Conservation (phyloP, 2,797 vertebrate genomes). For the Crocodylus rhombifer region DNA sequence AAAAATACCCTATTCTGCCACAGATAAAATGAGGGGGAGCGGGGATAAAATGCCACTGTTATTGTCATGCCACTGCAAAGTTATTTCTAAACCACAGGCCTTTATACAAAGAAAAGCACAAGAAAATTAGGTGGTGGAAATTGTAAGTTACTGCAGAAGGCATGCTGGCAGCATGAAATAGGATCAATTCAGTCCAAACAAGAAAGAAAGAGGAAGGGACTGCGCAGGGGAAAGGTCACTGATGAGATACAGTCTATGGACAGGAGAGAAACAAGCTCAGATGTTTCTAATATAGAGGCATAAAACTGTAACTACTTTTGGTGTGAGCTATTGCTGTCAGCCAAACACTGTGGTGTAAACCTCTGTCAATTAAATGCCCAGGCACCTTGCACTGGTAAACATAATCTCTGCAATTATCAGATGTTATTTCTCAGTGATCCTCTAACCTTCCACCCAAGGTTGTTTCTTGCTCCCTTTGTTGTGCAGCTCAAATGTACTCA, state of each 20-base stretch:
- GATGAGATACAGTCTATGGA: background rate
- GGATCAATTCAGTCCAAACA: slow-evolving; percentile 19
- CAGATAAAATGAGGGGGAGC: too few species aligned
- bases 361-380: background rate
- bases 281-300: background rate
- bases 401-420: background rate
- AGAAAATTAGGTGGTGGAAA: background rate
- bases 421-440: background rate
- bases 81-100: background rate
- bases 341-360: background rate
- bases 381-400: background rate
- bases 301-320: background rate
- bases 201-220: background rate
- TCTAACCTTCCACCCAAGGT: background rate
- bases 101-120: background rate
- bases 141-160: background rate
- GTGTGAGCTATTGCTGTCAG: background rate
- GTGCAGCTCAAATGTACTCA: background rate
- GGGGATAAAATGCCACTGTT: too few species aligned
- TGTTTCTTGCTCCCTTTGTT: background rate
- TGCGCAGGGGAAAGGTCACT: background rate
- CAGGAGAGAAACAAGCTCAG: background rate
- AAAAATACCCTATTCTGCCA: too few species aligned
- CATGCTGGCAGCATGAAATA: background rate
- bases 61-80: too few species aligned